Evolutionary conservation across 2,113 vertebrate genomes (phyloP).

Genomic region (Athene noctua): DNA sequence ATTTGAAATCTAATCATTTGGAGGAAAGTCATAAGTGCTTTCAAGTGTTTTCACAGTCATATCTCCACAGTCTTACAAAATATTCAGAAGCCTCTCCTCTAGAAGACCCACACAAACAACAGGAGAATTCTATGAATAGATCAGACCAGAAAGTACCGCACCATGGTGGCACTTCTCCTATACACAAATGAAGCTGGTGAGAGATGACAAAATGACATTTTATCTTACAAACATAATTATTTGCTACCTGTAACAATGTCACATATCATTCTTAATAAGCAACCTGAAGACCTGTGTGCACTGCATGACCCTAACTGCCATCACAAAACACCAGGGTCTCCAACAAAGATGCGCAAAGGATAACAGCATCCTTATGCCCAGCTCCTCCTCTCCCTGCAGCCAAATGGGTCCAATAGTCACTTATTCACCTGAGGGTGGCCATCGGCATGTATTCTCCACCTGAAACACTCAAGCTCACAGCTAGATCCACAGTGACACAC

Average conservation of each 20-base stretch:
- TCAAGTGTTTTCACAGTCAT: constrained; percentile 25
- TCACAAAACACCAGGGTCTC: not conserved
- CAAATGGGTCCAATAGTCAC: not conserved
- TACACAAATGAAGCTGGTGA: not conserved
- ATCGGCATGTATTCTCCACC: not conserved
- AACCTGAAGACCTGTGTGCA: not conserved
- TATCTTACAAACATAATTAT: not conserved
- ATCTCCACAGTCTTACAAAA: not conserved
- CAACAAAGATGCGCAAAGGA: not conserved
- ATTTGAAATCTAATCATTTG: constrained; percentile 19
- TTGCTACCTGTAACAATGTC: not conserved
- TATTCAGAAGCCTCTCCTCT: not conserved
- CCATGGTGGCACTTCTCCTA: not conserved
- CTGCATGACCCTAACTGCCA: rapidly evolving
- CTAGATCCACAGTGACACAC: not conserved
- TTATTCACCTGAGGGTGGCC: not conserved
- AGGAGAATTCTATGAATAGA: not conserved
- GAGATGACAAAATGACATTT: not conserved
- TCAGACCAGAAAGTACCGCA: not conserved
- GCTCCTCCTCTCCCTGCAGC: not conserved
- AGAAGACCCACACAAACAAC: not conserved
- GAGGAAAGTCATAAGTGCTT: not conserved
- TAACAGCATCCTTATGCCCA: not conserved
- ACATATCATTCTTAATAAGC: not conserved
- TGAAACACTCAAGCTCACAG: not conserved